Base-by-base conservation (phyloP, 2,797 vertebrate genomes). In the Philypnodon macrostomus region DNA sequence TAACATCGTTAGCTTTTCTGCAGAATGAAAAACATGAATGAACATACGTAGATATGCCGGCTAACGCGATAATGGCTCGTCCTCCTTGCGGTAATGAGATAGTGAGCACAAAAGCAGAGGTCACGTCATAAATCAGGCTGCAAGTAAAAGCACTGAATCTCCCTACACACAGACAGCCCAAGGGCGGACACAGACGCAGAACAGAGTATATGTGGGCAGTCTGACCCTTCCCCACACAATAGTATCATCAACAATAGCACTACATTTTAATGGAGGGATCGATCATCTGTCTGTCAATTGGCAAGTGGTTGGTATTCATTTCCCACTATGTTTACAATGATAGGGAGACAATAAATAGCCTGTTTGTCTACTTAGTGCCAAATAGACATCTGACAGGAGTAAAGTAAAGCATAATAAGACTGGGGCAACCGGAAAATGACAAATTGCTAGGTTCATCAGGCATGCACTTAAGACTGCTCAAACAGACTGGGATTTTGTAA, bases 111-210 rank as follows among this genome's bases (percentile, higher is more conserved):
- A 81, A 81, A 70, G 66, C 71, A 75, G 74, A 80, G 50, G 46
- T 75, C 75, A 78, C 47, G 32, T 64, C 75, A 85, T 88, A 82
- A 85, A 88, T 88, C 84, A 84, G 55, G 12, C 34, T 33, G 50
- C 48, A 57, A 69, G 70, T 68, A 75, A 82, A 76, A 78, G 69
- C 67, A 63, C 24, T 55, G 61, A 68, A 81, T 65, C 59, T 73
- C 60, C 47, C 47, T 63, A 47, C 58, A 66, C 40, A 63, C 64
- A 63, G 53, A 76, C 46, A 32, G 35, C 69, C 55, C 69, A 87
- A 86, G 82, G 83, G 59, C 75, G 53, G 42, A 56, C 13, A 35
- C 41, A 40, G 12, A 33, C 23, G 13, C n/a, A 24, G 39, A 13
- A 18, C n/a, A 48, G 30, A 27, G 60, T 1, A 9, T 0, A 0